Evolutionary conservation across 2,113 vertebrate genomes (phyloP).

Genomic region (Octodon degus): DNA sequence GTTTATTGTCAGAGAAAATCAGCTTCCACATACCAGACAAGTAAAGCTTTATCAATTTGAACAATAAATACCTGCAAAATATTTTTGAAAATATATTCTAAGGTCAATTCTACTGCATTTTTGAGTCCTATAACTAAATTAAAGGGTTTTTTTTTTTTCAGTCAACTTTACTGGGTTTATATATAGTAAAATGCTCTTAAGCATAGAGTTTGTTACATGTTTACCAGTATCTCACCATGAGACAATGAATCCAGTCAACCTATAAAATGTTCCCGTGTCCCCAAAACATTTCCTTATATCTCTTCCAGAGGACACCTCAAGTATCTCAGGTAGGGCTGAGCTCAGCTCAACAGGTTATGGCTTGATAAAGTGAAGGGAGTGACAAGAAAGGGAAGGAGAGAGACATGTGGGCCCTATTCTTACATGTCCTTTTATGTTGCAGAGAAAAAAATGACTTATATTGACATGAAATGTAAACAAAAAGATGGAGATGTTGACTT

Average conservation of each 20-base stretch:
- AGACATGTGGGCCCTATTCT: neutral
- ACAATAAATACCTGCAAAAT: neutral
- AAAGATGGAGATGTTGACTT: neutral
- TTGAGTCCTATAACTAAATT: neutral
- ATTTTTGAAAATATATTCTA: neutral
- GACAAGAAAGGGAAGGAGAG: neutral
- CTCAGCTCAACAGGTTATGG: no score
- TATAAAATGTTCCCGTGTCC: neutral
- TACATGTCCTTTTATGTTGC: neutral
- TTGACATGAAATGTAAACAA: neutral
- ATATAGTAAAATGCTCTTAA: neutral
- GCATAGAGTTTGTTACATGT: neutral
- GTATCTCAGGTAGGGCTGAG: neutral
- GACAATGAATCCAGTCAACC: neutral
- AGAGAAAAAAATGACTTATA: neutral
- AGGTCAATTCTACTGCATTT: neutral
- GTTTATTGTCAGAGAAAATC: slow-evolving; percentile 42
- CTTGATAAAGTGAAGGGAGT: neutral
- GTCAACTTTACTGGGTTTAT: slow-evolving; percentile 1
- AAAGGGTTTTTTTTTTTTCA: neutral
- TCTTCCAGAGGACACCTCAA: neutral
- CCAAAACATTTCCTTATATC: neutral
- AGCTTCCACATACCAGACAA: neutral
- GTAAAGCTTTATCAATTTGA: slow-evolving; percentile 16
- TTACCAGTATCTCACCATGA: neutral